Conservation (phyloP, 1,140 invertebrate species). For the Diuraphis noxia region DNA sequence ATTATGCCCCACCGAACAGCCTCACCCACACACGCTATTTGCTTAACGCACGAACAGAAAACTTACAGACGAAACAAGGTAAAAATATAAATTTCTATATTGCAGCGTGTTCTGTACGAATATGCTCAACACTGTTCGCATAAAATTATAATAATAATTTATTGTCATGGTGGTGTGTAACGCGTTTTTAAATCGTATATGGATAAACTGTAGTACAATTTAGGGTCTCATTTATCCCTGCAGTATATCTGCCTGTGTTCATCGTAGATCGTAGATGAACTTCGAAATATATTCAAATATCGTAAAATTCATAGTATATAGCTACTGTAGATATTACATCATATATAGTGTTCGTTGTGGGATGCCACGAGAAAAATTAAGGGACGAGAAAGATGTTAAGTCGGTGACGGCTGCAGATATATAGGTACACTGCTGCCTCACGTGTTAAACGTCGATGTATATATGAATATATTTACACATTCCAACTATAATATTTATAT, state of each 20-base stretch:
- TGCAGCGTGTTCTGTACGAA: not conserved
- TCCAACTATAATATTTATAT: not conserved
- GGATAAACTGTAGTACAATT: not conserved
- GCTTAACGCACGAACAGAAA: not conserved
- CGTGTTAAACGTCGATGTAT: not conserved
- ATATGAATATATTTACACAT: slow-evolving; percentile 8
- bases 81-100: not conserved
- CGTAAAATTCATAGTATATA: not conserved
- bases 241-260: not conserved
- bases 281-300: not conserved
- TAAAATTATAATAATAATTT: too few relatives aligned
- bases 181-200: not conserved
- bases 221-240: not conserved
- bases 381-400: not conserved
- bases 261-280: not conserved
- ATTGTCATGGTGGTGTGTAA: not conserved
- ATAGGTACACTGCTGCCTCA: not conserved
- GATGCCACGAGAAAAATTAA: not conserved
- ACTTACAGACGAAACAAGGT: not conserved
- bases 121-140: not conserved
- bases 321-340: not conserved
- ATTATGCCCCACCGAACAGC: not conserved
- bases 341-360: not conserved
- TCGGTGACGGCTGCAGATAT: not conserved
- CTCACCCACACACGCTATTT: not conserved